Evolutionary conservation across 2,797 vertebrate genomes (phyloP), one percentile per base, ranked within the genome.

Genomic region (Diceros bicornis): DNA sequence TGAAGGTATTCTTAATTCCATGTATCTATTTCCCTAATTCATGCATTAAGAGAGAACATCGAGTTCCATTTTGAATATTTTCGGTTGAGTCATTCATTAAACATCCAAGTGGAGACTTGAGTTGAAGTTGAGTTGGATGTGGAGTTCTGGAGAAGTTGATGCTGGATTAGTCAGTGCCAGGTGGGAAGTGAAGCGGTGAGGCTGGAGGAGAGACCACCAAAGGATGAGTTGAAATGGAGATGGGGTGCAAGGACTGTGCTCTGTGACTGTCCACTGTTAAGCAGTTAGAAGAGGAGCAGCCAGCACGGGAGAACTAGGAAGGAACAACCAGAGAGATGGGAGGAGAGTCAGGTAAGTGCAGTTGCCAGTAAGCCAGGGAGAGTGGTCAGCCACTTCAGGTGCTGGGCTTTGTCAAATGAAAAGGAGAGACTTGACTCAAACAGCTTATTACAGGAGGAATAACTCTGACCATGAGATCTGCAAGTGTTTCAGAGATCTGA

Each of bases 31-130:
- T 82, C 41, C 37, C 21, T 75, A 34, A 20, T 41, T 75, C 41
- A 57, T 64, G 6, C 34, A 47, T 71, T 89, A 62, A 89, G 17
- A 13, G n/a, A 79, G 74, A 74, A 62, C 23, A n/a, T 68, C 57
- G 50, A 72, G 27, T 83, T 92, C 64, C n/a, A 16, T 59, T 88
- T 75, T 75, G 59, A 68, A 9, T 32, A 75, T 68, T 92, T 96
- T 62, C 69, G 50, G 74, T 50, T 84, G 52, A 85, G 2, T 52
- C 27, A 17, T 66, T 75, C 34, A 34, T 72, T 64, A 82, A 88
- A 69, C 11, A 75, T 61, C 17, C 90, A 69, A 69, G 23, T 78
- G 13, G n/a, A 55, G 17, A 23, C 23, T 71, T 89, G 69, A 75
- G 27, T 83, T 81, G 59, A 14, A 84, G 37, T 87, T 47, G 44